Evolutionary conservation across 2,113 vertebrate species (phyloP), one percentile per base, ranked within the genome.

Genomic region (Panthera tigris): DNA sequence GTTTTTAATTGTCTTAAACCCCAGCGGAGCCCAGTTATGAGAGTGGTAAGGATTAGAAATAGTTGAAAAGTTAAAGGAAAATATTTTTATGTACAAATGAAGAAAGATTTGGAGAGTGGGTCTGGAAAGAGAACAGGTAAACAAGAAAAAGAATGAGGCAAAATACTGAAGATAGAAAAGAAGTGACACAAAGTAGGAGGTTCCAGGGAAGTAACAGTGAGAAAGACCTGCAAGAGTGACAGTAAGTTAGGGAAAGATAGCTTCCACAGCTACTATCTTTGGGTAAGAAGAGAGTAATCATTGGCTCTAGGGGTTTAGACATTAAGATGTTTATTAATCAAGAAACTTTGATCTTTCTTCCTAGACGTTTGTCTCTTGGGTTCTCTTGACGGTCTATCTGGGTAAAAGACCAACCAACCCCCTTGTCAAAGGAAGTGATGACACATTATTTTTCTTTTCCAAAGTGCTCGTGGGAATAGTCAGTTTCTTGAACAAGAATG

Each of bases 401-500:
- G 92, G 66, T 57, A 19, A 63, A 82, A n/a, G 31, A 52, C 85
- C 33, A 88, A 48, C 29, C 39, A 76, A 71, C 18, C 15, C 29
- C 21, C 41, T 76, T 93, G 81, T 73, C 91, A 92, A 41, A 78
- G 73, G 41, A 96, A 76, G 27, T 81, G 78, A 91, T 93, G 66
- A 92, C 69, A 80, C 27, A 89, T 79, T 96, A 36, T 91, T 97
- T 23, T 92, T 68, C 31, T 69, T 94, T 95, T 66, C 50, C 84
- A 95, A 89, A 96, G 71, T 73, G 41, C 65, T 97, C 85, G 68
- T 92, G 94, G 94, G 76, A 95, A 92, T 73, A 73, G 31, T 97
- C 91, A 92, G 92, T 95, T 84, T 97, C 81, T 97, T 57, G 73
- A 95, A 50, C 81, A 50, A 91, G 81, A 91, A 66, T 73, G 66